These are phyloP conservation scores for Tinea pellionella DNA, from an alignment of 2,888 invertebrate species.

Conservation along the genomic window DNA sequence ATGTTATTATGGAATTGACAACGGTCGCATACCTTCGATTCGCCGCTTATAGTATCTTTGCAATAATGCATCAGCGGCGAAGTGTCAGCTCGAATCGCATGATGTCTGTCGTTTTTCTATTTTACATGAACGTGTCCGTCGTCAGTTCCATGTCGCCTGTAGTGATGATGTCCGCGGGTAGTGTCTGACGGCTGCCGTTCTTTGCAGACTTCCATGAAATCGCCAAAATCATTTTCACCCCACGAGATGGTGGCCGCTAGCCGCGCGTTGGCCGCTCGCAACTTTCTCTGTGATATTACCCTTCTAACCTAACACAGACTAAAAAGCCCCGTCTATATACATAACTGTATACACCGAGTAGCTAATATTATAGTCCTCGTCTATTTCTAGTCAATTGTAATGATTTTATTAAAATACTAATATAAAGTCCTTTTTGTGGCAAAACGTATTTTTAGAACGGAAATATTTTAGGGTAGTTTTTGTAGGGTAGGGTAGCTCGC, in stretches of 20 bases:
- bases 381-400: too few relatives aligned
- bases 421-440: too few relatives aligned
- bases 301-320: background rate
- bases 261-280: slow-evolving; percentile 30
- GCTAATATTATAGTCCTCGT: too few relatives aligned
- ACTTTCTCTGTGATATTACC: slow-evolving; percentile 5
- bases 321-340: background rate
- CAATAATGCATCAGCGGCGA: too few relatives aligned
- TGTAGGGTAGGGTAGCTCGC: too few relatives aligned
- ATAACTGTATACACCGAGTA: background rate
- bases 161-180: background rate
- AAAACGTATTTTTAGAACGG: too few relatives aligned
- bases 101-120: too few relatives aligned
- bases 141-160: background rate
- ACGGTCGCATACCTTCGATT: background rate
- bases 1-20: background rate
- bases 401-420: too few relatives aligned
- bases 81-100: too few relatives aligned
- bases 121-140: too few relatives aligned
- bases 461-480: too few relatives aligned
- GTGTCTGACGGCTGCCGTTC: background rate
- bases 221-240: slow-evolving; percentile 77
- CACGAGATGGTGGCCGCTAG: slow-evolving; percentile 70
- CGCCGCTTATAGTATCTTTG: too few relatives aligned
- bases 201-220: slow-evolving; percentile 83